These are phyloP conservation scores for western clawed frog (Xenopus tropicalis) DNA, from an alignment of 2,113 vertebrate species.

Conservation along the genomic window UCB_Xtro_10.0 CM004446.2:57373001-57373500, in stretches of 20 bases:
- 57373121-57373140: too few species aligned
- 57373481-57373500: slow-evolving; percentile 32
- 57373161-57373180: background rate
- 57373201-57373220: background rate
- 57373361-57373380: slow-evolving; percentile 3
- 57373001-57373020: too few species aligned
- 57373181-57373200: background rate
- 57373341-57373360: slow-evolving; percentile 22
- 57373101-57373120: too few species aligned
- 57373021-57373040: too few species aligned
- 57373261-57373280: slow-evolving; percentile 33
- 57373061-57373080: too few species aligned
- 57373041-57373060: too few species aligned
- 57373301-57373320: slow-evolving; percentile 33
- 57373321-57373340: slow-evolving; percentile 6
- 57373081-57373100: too few species aligned
- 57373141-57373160: too few species aligned
- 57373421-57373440: slow-evolving; percentile 38
- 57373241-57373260: background rate
- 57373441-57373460: slow-evolving; percentile 11
- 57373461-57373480: slow-evolving; percentile 24
- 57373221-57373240: slow-evolving; percentile 30
- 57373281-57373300: slow-evolving; percentile 8
- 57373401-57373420: slow-evolving; percentile 12
- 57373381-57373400: background rate